Percentiles rank a stretch among this genome's conserved stretches.
These are phyloP conservation scores for Channa argus DNA, from an alignment of 2,113 vertebrate species.

Conservation along the genomic window DNA sequence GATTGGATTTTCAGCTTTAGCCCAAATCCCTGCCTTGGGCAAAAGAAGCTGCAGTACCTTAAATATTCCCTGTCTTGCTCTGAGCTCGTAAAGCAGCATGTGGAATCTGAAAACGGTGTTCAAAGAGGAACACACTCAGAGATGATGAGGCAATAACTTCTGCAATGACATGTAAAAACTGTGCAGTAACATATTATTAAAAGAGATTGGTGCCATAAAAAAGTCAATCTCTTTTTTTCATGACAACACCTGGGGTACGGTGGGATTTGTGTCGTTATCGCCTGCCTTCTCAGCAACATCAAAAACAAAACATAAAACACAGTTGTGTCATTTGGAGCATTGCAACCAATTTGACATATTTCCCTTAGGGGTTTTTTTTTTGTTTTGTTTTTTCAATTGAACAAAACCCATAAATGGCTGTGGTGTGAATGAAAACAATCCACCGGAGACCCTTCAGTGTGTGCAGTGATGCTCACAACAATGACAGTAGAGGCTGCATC, in stretches of 20 bases:
- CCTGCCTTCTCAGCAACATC: slow-evolving; percentile 1
- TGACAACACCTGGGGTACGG: neutral
- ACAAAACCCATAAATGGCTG: neutral
- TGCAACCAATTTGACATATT: slow-evolving; percentile 17
- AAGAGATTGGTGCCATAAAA: neutral
- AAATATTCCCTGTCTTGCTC: neutral
- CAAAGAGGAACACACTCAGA: slow-evolving; percentile 10
- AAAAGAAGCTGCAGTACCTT: slow-evolving; percentile 2
- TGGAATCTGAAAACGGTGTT: neutral
- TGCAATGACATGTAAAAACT: neutral
- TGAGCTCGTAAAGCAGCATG: neutral
- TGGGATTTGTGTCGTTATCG: neutral
- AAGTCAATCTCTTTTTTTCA: neutral
- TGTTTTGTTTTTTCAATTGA: neutral
- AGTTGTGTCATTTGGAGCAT: neutral
- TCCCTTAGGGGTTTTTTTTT: neutral
- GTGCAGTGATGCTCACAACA: neutral
- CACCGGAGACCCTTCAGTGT: neutral
- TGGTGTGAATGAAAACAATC: slow-evolving; percentile 1
- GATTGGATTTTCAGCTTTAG: slow-evolving; percentile 3
- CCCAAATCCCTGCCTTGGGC: slow-evolving; percentile 2
- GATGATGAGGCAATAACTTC: neutral
- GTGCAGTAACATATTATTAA: neutral
- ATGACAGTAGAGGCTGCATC: neutral
- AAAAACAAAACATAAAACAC: neutral